These are phyloP conservation scores for Spizaetus ornatus DNA, from an alignment of 2,113 vertebrate species.

Conservation along the genomic window DNA sequence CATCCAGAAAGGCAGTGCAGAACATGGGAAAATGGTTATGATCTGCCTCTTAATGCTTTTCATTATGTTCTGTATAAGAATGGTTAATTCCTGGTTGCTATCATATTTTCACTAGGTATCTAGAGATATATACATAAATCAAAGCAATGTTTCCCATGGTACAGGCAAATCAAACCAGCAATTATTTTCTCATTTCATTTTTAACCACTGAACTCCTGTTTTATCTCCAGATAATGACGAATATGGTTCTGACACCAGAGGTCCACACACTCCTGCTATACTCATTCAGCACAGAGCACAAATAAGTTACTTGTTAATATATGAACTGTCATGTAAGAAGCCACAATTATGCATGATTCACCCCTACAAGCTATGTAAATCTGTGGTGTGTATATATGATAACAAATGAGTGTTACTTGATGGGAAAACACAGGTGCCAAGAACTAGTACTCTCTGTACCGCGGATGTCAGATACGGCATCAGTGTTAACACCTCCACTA, in stretches of 20 bases:
- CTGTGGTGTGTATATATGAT: constrained; percentile 35
- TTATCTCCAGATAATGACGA: constrained; percentile 36
- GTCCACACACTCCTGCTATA: not conserved
- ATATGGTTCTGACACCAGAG: constrained; percentile 40
- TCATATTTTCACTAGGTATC: not conserved
- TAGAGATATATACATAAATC: not conserved
- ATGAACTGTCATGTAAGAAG: constrained; percentile 63
- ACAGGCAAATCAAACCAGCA: constrained; percentile 27
- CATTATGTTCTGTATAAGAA: not conserved
- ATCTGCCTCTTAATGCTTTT: not conserved
- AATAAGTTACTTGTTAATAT: constrained; percentile 42
- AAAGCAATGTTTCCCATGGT: not conserved
- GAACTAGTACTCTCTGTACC: not conserved
- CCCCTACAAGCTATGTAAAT: constrained; percentile 36
- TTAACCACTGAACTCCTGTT: constrained; percentile 35
- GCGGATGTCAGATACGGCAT: constrained; percentile 26
- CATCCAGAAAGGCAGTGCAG: not conserved
- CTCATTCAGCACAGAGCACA: not conserved
- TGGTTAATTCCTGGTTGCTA: not conserved
- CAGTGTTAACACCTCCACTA: constrained; percentile 35
- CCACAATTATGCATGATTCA: constrained; percentile 62
- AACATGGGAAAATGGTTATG: not conserved
- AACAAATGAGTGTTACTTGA: constrained; percentile 60
- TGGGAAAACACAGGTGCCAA: constrained; percentile 50
- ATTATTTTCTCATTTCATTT: constrained; percentile 40